These are phyloP conservation scores for Fistularia commersonii DNA, from an alignment of 2,797 vertebrate genomes.

Conservation along the genomic window DNA sequence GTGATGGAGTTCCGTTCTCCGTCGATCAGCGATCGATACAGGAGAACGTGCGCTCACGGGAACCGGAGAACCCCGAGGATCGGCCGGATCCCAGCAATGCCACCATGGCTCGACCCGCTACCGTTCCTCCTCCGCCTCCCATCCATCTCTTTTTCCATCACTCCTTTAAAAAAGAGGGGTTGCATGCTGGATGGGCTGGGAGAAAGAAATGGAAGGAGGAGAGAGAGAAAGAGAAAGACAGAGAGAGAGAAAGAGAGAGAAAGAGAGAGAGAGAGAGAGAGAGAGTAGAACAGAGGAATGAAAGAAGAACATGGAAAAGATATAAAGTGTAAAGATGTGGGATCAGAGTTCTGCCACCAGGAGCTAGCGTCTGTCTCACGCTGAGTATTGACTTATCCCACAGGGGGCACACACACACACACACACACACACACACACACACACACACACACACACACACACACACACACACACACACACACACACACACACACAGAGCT, in stretches of 20 bases:
- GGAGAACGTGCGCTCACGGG: too few relatives aligned
- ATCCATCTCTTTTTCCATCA: background rate
- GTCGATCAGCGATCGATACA: too few relatives aligned
- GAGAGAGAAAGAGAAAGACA: background rate
- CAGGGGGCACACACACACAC: constrained; percentile 19
- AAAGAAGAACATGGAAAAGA: constrained; percentile 12
- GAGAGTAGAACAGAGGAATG: background rate
- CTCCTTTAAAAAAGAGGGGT: constrained; percentile 32
- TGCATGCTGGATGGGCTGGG: too few relatives aligned
- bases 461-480: too few relatives aligned
- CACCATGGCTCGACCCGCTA: constrained; percentile 24
- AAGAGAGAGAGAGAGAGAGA: constrained; percentile 1
- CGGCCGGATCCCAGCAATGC: too few relatives aligned
- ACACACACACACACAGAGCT: too few relatives aligned
- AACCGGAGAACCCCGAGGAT: too few relatives aligned
- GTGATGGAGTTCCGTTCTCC: too few relatives aligned
- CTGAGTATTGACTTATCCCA: constrained; percentile 57
- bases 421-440: constrained; percentile 4
- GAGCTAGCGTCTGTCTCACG: constrained; percentile 60
- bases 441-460: too few relatives aligned
- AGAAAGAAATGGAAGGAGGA: constrained; percentile 7
- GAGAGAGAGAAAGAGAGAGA: constrained; percentile 1
- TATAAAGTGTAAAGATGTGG: constrained; percentile 24
- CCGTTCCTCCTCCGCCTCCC: constrained; percentile 8
- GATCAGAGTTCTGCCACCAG: constrained; percentile 59